Conservation (phyloP, 2,888 invertebrate genomes). For the Eupeodes latifasciatus region DNA sequence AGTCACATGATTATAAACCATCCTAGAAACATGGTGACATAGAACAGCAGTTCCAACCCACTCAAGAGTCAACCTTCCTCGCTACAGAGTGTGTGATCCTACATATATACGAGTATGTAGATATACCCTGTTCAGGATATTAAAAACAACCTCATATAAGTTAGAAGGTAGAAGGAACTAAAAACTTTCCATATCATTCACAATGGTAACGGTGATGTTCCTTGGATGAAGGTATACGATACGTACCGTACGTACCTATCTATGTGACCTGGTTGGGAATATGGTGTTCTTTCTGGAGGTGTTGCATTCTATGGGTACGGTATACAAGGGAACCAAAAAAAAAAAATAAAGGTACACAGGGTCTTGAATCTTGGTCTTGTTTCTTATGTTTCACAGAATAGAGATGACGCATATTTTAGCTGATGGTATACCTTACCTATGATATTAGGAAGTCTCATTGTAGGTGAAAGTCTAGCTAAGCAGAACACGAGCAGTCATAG, state of each 20-base stretch:
- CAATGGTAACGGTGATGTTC: conserved; percentile 30
- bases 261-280: conserved; percentile 67
- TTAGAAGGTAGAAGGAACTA: conserved; percentile 33
- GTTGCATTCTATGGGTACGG: conserved; percentile 34
- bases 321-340: neutral
- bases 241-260: neutral
- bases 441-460: neutral
- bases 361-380: conserved; percentile 33
- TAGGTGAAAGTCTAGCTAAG: conserved; percentile 31
- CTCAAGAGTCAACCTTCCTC: neutral
- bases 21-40: conserved; percentile 48
- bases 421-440: neutral
- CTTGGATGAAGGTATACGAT: neutral
- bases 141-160: conserved; percentile 51
- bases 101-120: no score
- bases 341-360: conserved; percentile 9
- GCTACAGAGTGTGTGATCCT: no score
- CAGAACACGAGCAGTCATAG: conserved; percentile 65
- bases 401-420: conserved; percentile 39
- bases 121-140: conserved; percentile 52
- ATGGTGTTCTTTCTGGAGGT: conserved; percentile 45
- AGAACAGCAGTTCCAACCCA: conserved; percentile 47
- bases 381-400: conserved; percentile 42
- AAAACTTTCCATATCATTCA: conserved; percentile 57
- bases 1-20: conserved; percentile 35